Percentiles rank a stretch among this genome's conserved stretches.
Evolutionary conservation across 2,888 invertebrate species (phyloP).

Genomic region (Tinea semifulvella): DNA sequence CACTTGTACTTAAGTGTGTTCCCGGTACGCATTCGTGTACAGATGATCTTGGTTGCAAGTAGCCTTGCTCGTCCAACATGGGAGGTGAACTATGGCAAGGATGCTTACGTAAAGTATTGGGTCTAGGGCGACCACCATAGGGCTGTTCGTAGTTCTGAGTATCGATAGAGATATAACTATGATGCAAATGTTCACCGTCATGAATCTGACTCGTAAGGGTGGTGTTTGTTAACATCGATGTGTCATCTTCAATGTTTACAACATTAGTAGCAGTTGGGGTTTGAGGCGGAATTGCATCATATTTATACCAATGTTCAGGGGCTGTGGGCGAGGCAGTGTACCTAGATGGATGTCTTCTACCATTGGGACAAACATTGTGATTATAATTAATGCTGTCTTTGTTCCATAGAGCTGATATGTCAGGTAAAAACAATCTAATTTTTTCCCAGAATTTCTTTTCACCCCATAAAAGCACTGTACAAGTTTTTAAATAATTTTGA

Average conservation of each 20-base stretch:
- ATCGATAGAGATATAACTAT: constrained; percentile 75
- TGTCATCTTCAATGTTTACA: constrained; percentile 67
- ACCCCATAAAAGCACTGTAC: constrained; percentile 79
- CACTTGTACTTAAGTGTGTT: constrained; percentile 50
- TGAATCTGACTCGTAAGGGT: constrained; percentile 71
- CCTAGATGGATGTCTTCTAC: constrained; percentile 66
- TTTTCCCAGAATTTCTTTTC: constrained; percentile 92
- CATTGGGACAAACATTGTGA: constrained; percentile 62
- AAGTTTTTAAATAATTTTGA: constrained; percentile 74
- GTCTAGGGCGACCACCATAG: constrained; percentile 53
- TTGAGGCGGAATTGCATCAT: constrained; percentile 68
- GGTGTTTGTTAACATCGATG: constrained; percentile 68
- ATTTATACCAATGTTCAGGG: constrained; percentile 76
- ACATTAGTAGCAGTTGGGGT: constrained; percentile 62
- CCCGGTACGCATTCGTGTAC: constrained; percentile 60
- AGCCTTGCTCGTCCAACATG: constrained; percentile 61
- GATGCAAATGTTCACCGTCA: constrained; percentile 70
- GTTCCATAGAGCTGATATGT: constrained; percentile 71
- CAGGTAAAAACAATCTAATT: constrained; percentile 83
- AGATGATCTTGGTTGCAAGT: constrained; percentile 61
- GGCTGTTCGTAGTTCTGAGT: constrained; percentile 63
- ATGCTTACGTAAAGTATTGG: constrained; percentile 54
- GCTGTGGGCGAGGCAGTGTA: constrained; percentile 80
- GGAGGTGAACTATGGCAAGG: constrained; percentile 51
- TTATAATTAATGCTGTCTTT: constrained; percentile 63